A percentile compares a stretch with the other conserved stretches of the same genome.
Conservation (phyloP, 2,113 vertebrate species). For the Passer montanus region DNA sequence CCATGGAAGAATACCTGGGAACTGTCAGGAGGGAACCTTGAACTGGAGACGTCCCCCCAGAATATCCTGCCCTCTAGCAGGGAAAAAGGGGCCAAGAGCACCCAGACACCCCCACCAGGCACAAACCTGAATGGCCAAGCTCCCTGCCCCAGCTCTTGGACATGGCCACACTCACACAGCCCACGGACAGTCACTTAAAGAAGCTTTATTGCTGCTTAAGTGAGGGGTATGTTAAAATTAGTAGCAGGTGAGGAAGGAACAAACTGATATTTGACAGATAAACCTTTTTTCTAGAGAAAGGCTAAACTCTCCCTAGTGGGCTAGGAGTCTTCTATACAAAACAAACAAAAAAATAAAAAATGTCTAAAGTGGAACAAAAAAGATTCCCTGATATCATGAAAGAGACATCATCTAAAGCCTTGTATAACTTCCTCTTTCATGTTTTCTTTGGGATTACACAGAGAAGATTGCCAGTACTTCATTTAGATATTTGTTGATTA, state of each 20-base stretch:
- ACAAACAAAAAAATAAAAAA: background rate
- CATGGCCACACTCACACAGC: rapidly evolving
- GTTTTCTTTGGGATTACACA: background rate
- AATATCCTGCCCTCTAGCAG: background rate
- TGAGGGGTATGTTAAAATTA: background rate
- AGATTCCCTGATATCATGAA: background rate
- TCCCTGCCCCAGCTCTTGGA: background rate
- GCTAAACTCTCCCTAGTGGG: background rate
- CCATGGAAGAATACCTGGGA: background rate
- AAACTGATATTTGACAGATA: background rate
- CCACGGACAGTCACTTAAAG: background rate
- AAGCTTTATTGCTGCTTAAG: background rate
- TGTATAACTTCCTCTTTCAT: background rate
- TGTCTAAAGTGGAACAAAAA: background rate
- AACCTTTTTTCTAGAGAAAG: background rate
- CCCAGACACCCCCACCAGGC: background rate
- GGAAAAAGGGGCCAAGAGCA: background rate
- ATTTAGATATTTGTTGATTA: background rate
- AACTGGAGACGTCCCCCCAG: rapidly evolving
- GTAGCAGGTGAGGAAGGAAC: background rate
- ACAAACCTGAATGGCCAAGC: background rate
- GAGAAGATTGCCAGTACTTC: background rate
- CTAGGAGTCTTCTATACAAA: background rate
- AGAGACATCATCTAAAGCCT: background rate
- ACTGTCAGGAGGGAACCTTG: background rate